Conservation (phyloP, 2,888 invertebrate genomes). For the Trichopria drosophilae region DNA sequence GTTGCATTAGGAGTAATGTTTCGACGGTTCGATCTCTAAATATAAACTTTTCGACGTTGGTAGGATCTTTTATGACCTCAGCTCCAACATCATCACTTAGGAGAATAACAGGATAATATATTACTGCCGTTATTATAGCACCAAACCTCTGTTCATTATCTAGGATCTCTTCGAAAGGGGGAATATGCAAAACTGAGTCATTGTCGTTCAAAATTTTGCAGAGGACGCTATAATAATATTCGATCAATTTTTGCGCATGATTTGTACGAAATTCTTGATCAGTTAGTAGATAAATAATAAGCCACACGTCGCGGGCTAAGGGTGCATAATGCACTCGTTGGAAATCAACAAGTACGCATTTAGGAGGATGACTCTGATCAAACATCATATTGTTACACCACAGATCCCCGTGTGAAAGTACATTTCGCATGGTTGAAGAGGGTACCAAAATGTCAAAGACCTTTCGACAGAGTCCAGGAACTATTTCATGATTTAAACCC, state of each 20-base stretch:
- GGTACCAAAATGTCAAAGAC: slow-evolving; percentile 32
- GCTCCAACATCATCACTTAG: slow-evolving; percentile 41
- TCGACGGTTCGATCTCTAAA: slow-evolving; percentile 37
- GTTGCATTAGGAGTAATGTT: slow-evolving; percentile 40
- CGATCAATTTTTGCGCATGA: slow-evolving; percentile 30
- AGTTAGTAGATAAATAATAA: slow-evolving; percentile 32
- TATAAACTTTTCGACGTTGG: slow-evolving; percentile 31
- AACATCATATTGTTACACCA: slow-evolving; percentile 70
- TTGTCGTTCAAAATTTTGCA: slow-evolving; percentile 22
- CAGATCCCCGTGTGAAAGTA: slow-evolving; percentile 66
- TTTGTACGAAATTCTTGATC: slow-evolving; percentile 26
- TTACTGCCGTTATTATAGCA: slow-evolving; percentile 43
- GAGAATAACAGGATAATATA: slow-evolving; percentile 48
- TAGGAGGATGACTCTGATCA: slow-evolving; percentile 58
- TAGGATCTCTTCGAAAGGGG: slow-evolving; percentile 44
- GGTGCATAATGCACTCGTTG: slow-evolving; percentile 65
- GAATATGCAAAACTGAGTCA: slow-evolving; percentile 49
- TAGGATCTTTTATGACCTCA: slow-evolving; percentile 40
- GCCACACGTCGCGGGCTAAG: slow-evolving; percentile 30
- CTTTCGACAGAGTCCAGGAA: slow-evolving; percentile 36
- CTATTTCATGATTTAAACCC: slow-evolving; percentile 22
- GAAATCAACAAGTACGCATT: slow-evolving; percentile 71
- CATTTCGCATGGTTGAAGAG: slow-evolving; percentile 45
- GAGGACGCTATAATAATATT: slow-evolving; percentile 31
- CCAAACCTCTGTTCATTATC: slow-evolving; percentile 49